phyloP scores from a whole-genome alignment of 2,888 invertebrate species.

The Flexamia atlantica region DNA sequence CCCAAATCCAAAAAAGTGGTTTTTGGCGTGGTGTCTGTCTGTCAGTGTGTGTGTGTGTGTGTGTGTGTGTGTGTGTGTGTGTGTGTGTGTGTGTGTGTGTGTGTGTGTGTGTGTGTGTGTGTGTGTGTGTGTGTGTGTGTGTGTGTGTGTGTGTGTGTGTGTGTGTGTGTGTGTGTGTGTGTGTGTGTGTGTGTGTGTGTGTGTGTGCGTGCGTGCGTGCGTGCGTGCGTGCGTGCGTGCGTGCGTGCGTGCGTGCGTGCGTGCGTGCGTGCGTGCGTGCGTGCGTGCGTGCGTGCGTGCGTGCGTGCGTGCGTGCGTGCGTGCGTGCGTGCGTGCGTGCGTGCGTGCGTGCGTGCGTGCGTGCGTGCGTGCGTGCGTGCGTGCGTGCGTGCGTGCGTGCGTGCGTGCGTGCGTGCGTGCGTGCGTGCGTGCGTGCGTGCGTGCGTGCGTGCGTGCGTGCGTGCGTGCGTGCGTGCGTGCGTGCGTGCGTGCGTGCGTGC shows the following conservation, averaged over 20 bases:
- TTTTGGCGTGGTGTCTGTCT: too few relatives aligned
- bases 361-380: constrained; percentile 23
- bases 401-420: background rate
- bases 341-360: constrained; percentile 21
- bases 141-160: too few relatives aligned
- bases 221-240: constrained; percentile 37
- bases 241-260: constrained; percentile 26
- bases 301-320: constrained; percentile 28
- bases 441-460: background rate
- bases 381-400: constrained; percentile 28
- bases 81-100: too few relatives aligned
- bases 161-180: constrained; percentile 45
- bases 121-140: too few relatives aligned
- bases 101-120: too few relatives aligned
- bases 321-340: constrained; percentile 43
- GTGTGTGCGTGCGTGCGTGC: constrained; percentile 25
- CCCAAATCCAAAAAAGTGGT: too few relatives aligned
- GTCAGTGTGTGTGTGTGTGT: too few relatives aligned
- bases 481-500: background rate
- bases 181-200: constrained; percentile 45
- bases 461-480: background rate
- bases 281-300: constrained; percentile 22
- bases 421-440: background rate
- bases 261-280: constrained; percentile 22
- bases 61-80: too few relatives aligned